These are phyloP conservation scores for Linepithema humile DNA, from an alignment of 1,140 invertebrate genomes.

Conservation along the genomic window DNA sequence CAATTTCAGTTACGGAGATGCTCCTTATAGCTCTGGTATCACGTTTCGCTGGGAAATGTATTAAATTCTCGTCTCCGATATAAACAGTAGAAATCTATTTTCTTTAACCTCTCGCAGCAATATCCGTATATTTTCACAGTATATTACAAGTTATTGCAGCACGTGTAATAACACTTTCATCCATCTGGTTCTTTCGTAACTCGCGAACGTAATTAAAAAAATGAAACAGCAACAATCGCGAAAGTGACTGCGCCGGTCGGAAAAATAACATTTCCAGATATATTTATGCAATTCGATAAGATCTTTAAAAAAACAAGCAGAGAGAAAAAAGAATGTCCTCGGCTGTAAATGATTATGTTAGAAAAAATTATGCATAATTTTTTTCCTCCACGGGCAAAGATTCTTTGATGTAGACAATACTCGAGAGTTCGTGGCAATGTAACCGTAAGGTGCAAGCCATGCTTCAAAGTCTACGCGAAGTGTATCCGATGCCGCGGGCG, in stretches of 20 bases:
- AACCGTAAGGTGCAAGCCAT: constrained; percentile 13
- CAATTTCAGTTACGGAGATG: constrained; percentile 33
- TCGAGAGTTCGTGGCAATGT: background rate
- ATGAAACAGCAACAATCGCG: background rate
- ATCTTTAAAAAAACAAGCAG: background rate
- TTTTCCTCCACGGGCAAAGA: background rate
- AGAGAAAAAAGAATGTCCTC: background rate
- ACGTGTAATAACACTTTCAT: constrained; percentile 31
- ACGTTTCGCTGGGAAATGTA: background rate
- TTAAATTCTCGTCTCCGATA: constrained; percentile 31
- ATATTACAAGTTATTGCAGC: constrained; percentile 18
- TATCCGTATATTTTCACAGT: constrained; percentile 6
- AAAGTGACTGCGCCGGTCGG: background rate
- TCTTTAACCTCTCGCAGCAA: constrained; percentile 30
- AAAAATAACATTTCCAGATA: constrained; percentile 13
- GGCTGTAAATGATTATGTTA: background rate
- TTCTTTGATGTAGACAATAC: constrained; percentile 38
- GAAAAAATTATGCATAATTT: constrained; percentile 8
- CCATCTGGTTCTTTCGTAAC: background rate
- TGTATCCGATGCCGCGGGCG: constrained; percentile 12
- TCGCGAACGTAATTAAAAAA: constrained; percentile 21
- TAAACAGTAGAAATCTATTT: constrained; percentile 47
- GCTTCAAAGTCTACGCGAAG: constrained; percentile 43
- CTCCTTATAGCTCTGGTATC: background rate
- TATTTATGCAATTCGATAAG: background rate